These are phyloP conservation scores for Ctenicera cuprea DNA, from an alignment of 2,888 invertebrate species.

Conservation along the genomic window DNA sequence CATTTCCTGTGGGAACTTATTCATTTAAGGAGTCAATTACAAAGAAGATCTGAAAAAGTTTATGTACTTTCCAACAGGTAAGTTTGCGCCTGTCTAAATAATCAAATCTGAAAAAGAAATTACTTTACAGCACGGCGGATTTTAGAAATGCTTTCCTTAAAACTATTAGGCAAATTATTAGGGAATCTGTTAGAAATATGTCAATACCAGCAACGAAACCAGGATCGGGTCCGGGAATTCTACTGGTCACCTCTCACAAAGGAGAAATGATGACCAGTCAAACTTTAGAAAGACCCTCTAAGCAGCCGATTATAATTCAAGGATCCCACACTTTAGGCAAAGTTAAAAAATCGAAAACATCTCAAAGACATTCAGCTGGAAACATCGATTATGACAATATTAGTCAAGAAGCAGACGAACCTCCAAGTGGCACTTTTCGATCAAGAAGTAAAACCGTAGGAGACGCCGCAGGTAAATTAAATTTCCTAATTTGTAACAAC, in stretches of 20 bases:
- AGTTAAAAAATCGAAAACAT: slow-evolving; percentile 84
- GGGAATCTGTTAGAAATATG: slow-evolving; percentile 98
- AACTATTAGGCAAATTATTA: slow-evolving; percentile 97
- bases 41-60: slow-evolving; percentile 95
- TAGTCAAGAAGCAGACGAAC: slow-evolving; percentile 84
- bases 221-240: slow-evolving; percentile 74
- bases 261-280: slow-evolving; percentile 73
- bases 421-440: slow-evolving; percentile 79
- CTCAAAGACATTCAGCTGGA: slow-evolving; percentile 88
- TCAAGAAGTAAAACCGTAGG: slow-evolving; percentile 94
- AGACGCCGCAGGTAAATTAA: slow-evolving; percentile 84
- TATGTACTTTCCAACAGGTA: slow-evolving; percentile 96
- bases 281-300: slow-evolving; percentile 77
- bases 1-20: slow-evolving; percentile 98
- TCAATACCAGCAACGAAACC: slow-evolving; percentile 88
- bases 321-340: slow-evolving; percentile 90
- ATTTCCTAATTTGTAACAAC: too few relatives aligned
- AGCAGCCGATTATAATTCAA: slow-evolving; percentile 75
- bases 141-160: slow-evolving; percentile 98
- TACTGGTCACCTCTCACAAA: slow-evolving; percentile 70
- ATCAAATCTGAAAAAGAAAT: neutral
- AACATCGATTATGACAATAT: slow-evolving; percentile 90
- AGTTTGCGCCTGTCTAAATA: neutral
- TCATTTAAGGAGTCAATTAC: slow-evolving; percentile 94
- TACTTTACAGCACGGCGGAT: slow-evolving; percentile 86